These are phyloP conservation scores for Halcyon badia DNA, from an alignment of 2,797 vertebrate genomes.

Conservation along the genomic window DNA sequence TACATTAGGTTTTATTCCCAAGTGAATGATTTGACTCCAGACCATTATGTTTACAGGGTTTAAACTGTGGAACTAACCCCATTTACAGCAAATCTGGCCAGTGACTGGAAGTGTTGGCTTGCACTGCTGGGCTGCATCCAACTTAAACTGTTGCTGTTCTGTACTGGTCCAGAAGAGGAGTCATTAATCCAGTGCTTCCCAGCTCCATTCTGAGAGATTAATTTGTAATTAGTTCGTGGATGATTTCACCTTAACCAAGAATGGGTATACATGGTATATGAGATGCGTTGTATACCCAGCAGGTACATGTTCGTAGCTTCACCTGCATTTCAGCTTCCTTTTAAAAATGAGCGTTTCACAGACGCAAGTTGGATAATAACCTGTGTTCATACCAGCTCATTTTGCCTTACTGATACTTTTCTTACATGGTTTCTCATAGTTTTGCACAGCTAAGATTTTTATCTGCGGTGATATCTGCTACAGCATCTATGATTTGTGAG, in stretches of 20 bases:
- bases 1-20: not conserved
- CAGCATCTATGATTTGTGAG: conserved; percentile 64
- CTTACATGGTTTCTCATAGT: conserved; percentile 26
- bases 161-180: not conserved
- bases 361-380: not conserved
- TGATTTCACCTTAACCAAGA: not conserved
- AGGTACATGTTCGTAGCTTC: not conserved
- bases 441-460: conserved; percentile 37
- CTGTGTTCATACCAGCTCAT: not conserved
- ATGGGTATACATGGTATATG: not conserved
- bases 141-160: not conserved
- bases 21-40: not conserved
- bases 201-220: not conserved
- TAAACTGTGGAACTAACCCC: not conserved
- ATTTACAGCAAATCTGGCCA: not conserved
- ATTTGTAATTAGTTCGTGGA: not conserved
- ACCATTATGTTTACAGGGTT: not conserved
- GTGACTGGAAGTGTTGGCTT: not conserved
- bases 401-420: conserved; percentile 21
- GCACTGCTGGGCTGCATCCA: not conserved
- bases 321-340: not conserved
- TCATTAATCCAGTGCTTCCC: not conserved
- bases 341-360: not conserved
- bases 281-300: not conserved
- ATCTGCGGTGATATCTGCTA: conserved; percentile 36